Percentiles rank a stretch among this genome's conserved stretches.
phyloP scores from a whole-genome alignment of 2,113 vertebrate species.

The Anser brachyrhynchus region DNA sequence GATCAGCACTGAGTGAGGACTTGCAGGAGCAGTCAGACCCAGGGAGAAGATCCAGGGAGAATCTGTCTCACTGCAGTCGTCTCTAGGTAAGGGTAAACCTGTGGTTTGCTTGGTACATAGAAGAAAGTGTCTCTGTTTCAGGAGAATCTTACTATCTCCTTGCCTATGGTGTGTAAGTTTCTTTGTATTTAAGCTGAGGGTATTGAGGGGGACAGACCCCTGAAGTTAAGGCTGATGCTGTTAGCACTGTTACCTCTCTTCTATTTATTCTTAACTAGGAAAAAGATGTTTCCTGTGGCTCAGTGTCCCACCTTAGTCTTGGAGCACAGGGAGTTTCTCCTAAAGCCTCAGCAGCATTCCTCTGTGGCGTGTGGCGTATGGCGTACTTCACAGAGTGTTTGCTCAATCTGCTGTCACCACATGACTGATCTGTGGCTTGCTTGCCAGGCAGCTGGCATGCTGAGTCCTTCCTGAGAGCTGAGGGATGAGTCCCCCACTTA shows the following conservation, averaged over 20 bases:
- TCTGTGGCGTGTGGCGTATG: fast-evolving
- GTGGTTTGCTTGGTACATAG: background rate
- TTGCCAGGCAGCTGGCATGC: background rate
- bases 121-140: background rate
- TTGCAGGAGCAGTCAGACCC: background rate
- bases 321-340: background rate
- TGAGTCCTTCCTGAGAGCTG: background rate
- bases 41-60: background rate
- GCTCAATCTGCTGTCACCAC: background rate
- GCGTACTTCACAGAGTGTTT: background rate
- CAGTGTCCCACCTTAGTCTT: background rate
- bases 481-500: background rate
- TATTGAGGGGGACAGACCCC: background rate
- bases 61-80: background rate
- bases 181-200: background rate
- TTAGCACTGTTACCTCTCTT: background rate
- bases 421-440: background rate
- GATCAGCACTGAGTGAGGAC: background rate
- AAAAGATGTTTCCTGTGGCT: background rate
- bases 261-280: background rate
- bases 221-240: background rate
- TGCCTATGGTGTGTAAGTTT: background rate
- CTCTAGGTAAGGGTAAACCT: background rate
- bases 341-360: background rate
- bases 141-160: background rate